phyloP scores from a whole-genome alignment of 1,140 invertebrate species.

The Drosophila funebris region DNA sequence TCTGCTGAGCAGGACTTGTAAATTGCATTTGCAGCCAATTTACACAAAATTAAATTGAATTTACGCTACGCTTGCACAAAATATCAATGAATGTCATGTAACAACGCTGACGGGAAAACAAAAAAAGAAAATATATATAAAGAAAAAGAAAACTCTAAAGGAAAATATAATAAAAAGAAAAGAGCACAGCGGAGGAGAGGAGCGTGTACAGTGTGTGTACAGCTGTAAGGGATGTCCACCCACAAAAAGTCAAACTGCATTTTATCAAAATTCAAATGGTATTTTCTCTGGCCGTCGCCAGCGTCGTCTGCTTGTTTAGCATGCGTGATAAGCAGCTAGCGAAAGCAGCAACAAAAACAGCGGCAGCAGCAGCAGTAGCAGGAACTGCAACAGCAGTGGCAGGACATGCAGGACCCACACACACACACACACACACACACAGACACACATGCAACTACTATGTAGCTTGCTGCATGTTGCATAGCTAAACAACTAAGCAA shows the following conservation, averaged over 20 bases:
- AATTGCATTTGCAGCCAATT: constrained; percentile 78
- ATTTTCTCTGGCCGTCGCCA: constrained; percentile 56
- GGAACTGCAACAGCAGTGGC: constrained; percentile 34
- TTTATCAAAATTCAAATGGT: constrained; percentile 81
- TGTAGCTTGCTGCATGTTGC: constrained; percentile 59
- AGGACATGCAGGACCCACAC: constrained; percentile 57
- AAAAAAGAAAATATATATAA: too few relatives aligned
- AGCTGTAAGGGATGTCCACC: constrained; percentile 10
- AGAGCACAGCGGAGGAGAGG: neutral
- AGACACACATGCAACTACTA: constrained; percentile 38
- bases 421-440: too few relatives aligned
- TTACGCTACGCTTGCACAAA: constrained; percentile 77
- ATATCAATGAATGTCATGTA: constrained; percentile 73
- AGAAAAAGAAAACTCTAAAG: constrained; percentile 14
- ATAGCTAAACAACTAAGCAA: constrained; percentile 36
- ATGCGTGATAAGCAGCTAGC: constrained; percentile 75
- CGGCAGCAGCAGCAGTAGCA: constrained; percentile 46
- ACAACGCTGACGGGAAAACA: constrained; percentile 29
- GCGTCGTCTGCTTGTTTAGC: constrained; percentile 67
- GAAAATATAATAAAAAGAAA: neutral
- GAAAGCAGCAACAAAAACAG: constrained; percentile 41
- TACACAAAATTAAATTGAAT: constrained; percentile 80
- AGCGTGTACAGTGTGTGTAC: neutral
- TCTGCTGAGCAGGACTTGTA: constrained; percentile 60
- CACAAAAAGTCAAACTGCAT: constrained; percentile 71